A percentile compares a stretch with the other conserved stretches of the same genome.
Evolutionary conservation across 2,797 vertebrate genomes (phyloP).

Genomic region (Hydrolagus colliei): DNA sequence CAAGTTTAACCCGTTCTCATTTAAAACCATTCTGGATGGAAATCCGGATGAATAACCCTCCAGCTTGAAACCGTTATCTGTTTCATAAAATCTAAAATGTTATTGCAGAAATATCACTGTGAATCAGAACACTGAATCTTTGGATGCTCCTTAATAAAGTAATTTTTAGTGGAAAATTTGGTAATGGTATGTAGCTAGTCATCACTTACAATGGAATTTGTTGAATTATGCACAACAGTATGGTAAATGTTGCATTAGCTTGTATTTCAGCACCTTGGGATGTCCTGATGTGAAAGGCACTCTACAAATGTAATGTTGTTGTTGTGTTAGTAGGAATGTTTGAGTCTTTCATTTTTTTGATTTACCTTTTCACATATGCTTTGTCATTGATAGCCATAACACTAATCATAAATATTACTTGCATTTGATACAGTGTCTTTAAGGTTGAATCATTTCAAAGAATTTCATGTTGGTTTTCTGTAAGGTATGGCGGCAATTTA

Average conservation of each 20-base stretch:
- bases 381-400: not conserved
- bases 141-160: not conserved
- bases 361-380: slow-evolving; percentile 42
- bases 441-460: too few species aligned
- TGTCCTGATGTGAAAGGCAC: not conserved
- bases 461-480: too few species aligned
- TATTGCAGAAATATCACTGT: not conserved
- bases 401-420: not conserved
- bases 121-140: not conserved
- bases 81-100: not conserved
- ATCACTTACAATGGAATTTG: not conserved
- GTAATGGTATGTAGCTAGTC: not conserved
- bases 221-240: not conserved
- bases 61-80: not conserved
- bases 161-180: not conserved
- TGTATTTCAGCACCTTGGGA: too few species aligned
- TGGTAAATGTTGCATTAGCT: not conserved
- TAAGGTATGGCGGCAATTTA: too few species aligned
- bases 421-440: too few species aligned
- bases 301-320: too few species aligned
- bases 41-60: slow-evolving; percentile 46
- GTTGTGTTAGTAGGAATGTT: not conserved
- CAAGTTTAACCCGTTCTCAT: slow-evolving; percentile 64
- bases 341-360: slow-evolving; percentile 19
- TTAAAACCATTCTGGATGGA: slow-evolving; percentile 55